A percentile compares a stretch with the other conserved stretches of the same genome.
Evolutionary conservation across 92 coral and sea anemone species (phyloP).

Genomic region (Phenganax marumi): DNA sequence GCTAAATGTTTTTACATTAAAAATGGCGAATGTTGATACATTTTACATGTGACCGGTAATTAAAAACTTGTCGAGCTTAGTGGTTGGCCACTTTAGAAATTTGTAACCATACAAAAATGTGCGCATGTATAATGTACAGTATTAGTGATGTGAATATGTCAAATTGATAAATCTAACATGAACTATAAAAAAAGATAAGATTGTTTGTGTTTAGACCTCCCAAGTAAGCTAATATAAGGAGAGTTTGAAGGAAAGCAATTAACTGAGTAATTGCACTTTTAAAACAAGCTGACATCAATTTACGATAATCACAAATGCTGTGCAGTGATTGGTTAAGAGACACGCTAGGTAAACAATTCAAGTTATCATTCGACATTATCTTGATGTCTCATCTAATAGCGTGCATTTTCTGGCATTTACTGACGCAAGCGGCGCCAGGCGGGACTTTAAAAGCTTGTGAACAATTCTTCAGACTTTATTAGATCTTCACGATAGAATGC

Average conservation of each 20-base stretch:
- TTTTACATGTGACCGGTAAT: constrained; percentile 38
- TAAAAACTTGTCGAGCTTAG: constrained; percentile 23
- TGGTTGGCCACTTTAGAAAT: constrained; percentile 18
- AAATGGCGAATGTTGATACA: constrained; percentile 26
- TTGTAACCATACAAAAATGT: not conserved
- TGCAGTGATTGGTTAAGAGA: constrained; percentile 64
- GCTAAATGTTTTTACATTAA: constrained; percentile 42
- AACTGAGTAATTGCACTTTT: constrained; percentile 59
- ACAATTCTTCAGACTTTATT: constrained; percentile 50
- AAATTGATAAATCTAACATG: constrained; percentile 31
- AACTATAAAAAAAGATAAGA: constrained; percentile 45
- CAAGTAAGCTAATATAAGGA: constrained; percentile 37
- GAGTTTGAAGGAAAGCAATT: constrained; percentile 46
- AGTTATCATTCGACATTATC: constrained; percentile 44
- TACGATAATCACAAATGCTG: constrained; percentile 43
- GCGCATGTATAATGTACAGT: not conserved
- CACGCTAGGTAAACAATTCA: constrained; percentile 36
- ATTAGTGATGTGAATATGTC: constrained; percentile 3
- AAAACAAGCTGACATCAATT: constrained; percentile 90
- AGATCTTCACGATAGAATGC: constrained; percentile 50
- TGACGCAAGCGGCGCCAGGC: constrained; percentile 57
- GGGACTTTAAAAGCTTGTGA: constrained; percentile 62
- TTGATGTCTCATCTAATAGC: constrained; percentile 42
- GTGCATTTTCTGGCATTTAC: constrained; percentile 45
- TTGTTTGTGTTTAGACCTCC: constrained; percentile 51